Base-by-base conservation (phyloP, 2,888 invertebrate species). In the Himalopsyche anomala region DNA sequence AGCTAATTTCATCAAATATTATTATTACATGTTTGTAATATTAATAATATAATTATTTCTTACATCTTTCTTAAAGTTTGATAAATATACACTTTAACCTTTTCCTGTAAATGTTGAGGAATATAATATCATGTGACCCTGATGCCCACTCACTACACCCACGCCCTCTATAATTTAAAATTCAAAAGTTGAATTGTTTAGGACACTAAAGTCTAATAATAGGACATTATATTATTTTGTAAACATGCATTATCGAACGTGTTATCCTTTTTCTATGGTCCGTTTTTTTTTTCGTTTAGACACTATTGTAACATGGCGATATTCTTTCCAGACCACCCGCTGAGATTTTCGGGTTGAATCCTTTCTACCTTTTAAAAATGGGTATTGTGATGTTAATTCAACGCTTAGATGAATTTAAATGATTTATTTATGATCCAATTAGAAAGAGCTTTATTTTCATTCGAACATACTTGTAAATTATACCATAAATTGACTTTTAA, bases 181-280 rank as follows among this genome's bases (percentile, higher is more conserved):
- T 36, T 36, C 74, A 74, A 36, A 12, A 74, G 15, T 38, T 74
- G 74, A 74, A 74, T 74, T 74, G 74, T 36, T 74, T 36, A 74
- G 74, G 74, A 74, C 36, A 38, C 74, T 38, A 4, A 36, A 74
- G 74, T 36, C 36, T 84, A 85, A 86, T 87, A 85, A 86, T 85
- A 62, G 81, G 45, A 85, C 86, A 87, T 85, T 81, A 88, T 84
- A 83, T 84, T 82, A 74, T 74, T 74, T 74, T 83, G 69, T 86
- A 87, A 88, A 88, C 85, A 87, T 84, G 79, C 82, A 87, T 87
- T 86, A 86, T 88, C 88, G 86, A 87, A 87, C 85, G 87, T 87
- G 80, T 81, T 83, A 45, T 84, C 82, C 81, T 87, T 82, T 84
- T 81, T 81, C 51, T 81, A 28, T 45, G 84, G 56, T 84, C 36